Evolutionary conservation across 2,888 invertebrate species (phyloP), one percentile per base, ranked within the genome.

Genomic region (Himalopsyche tibetana): DNA sequence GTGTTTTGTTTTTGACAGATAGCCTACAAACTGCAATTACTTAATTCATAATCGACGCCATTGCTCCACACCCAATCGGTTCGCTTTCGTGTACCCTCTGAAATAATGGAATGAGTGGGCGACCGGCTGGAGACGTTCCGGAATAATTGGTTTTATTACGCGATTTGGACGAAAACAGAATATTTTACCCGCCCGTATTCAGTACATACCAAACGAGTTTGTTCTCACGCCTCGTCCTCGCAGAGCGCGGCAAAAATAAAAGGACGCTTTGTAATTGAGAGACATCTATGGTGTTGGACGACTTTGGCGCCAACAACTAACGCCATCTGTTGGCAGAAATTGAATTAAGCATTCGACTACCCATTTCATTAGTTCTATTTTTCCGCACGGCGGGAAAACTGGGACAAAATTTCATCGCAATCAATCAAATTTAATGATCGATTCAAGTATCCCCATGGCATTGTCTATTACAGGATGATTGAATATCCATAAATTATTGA

Each of bases 121-220:
- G 86, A 81, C 84, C 63, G 80, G 63, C 63, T 63, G 63, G 84
- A 86, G 69, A 87, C 80, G 79, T 63, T 82, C 87, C 63, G 42
- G 80, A 86, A 85, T 88, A 88, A 88, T 88, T 88, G 87, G 87
- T 87, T 88, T 88, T 88, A 88, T 87, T 88, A 84, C 85, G 38
- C 69, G 83, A 83, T 84, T 84, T 82, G 84, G 82, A 86, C 86
- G 88, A 84, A 86, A 55, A 42, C 85, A 86, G 84, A 84, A 87
- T 88, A 87, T 85, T 88, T 88, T 84, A 88, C 51, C 85, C 80
- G 86, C 36, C 69, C 81, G 74, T 63, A 63, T 63, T 63, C 63
- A 28, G 63, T 63, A 63, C 63, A 63, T 63, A 63, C 63, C 19
- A 28, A 63, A 63, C 63, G 63, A 63, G 63, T 63, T 51, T 51